Evolutionary conservation across 2,888 invertebrate genomes (phyloP).

Genomic region (Ennomos quercinarius): DNA sequence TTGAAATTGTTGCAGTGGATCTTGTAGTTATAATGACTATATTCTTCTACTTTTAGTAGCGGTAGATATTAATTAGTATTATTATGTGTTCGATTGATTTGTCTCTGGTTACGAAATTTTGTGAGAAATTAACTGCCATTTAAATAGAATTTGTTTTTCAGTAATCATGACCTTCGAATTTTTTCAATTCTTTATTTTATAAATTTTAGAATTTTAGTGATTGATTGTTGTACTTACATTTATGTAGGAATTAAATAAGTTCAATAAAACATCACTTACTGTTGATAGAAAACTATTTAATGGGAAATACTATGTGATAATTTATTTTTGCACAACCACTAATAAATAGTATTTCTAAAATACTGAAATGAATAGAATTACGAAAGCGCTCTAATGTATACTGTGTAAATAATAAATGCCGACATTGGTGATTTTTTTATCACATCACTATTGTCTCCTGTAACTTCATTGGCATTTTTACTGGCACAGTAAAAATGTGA

Average conservation of each 20-base stretch:
- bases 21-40: conserved; percentile 22
- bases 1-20: conserved; percentile 4
- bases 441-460: conserved; percentile 8
- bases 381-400: not conserved
- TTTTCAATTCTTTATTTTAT: conserved; percentile 25
- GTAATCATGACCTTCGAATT: conserved; percentile 25
- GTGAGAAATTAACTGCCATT: conserved; percentile 30
- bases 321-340: conserved; percentile 45
- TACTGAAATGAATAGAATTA: conserved; percentile 4
- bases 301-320: conserved; percentile 34
- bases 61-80: conserved; percentile 22
- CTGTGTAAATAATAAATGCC: conserved; percentile 2
- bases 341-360: conserved; percentile 17
- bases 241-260: conserved; percentile 22
- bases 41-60: conserved; percentile 29
- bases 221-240: conserved; percentile 35
- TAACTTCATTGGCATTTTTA: conserved; percentile 25
- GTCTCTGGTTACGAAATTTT: conserved; percentile 9
- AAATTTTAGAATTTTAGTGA: conserved; percentile 29
- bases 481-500: conserved; percentile 26
- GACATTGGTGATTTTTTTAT: conserved; percentile 13
- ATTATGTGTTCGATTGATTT: conserved; percentile 19
- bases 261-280: conserved; percentile 20
- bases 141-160: conserved; percentile 15
- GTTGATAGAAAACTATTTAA: conserved; percentile 17